Evolutionary conservation across 2,888 invertebrate genomes (phyloP), one percentile per base, ranked within the genome.

Genomic region (Nudaria mundana): DNA sequence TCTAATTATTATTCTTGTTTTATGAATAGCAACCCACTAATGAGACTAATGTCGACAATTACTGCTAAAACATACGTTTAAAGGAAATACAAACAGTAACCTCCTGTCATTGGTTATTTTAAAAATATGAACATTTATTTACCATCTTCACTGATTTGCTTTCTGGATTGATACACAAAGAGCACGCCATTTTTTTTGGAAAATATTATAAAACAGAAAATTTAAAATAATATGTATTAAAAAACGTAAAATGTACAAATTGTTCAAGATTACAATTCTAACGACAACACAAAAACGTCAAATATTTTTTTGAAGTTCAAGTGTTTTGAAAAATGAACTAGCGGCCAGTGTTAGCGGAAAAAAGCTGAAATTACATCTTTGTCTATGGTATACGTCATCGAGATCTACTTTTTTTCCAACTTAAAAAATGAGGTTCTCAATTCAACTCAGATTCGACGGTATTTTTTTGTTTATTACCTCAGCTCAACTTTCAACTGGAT

Each of bases 131-230:
- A 25, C 12, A 12, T n/a, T 22, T 22, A 13, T 42, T 58, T 12
- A 57, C 56, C 52, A 31, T 55, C 52, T 37, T 59, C 0, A 13
- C 6, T 1, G 11, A 1, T 8, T 45, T 55, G 10, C 20, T 40
- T 3, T 44, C 42, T 8, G 44, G 23, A 8, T 38, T 36, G 44
- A 43, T 7, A 45, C 56, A 57, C 15, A 42, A 0, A 22, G 49
- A 2, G 23, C 56, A 57, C 33, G 56, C 43, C 56, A 57, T 57
- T 33, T 14, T 44, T 35, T 4, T 16, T 31, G n/a, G 23, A 20
- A 44, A n/a, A 32, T 24, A 5, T 6, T 30, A 52, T 20, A 30
- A 34, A 23, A 11, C 29, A 25, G 5, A 44, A 37, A 23, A 30
- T 5, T 4, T 33, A 20, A 22, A 20, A 18, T 20, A 3, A 20